Base-by-base conservation (phyloP, 2,113 vertebrate genomes). In the Neotragus pygmaeus region DNA sequence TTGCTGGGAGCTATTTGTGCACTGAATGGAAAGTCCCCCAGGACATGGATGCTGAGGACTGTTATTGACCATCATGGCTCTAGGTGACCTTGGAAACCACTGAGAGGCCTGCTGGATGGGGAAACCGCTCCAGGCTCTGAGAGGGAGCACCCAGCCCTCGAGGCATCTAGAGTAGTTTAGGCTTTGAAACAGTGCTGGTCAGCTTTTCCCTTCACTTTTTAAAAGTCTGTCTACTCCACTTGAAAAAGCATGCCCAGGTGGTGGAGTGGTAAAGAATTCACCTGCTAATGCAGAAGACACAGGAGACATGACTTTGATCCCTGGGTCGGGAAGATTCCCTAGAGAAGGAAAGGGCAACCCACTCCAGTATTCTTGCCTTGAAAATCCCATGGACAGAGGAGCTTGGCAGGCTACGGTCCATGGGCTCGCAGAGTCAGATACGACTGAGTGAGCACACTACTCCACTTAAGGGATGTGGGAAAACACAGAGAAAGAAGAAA, bases 31-130 rank as follows among this genome's bases (percentile, higher is more conserved):
- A 75, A 28, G 75, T 14, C 1, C 23, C 60, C 77, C 36, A 14
- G n/a, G 55, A 87, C 43, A 25, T 14, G 3, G n/a, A n/a, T n/a
- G 51, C 19, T 9, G 16, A 51, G n/a, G 51, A 55, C 27, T 13
- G 6, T 49, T 23, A 60, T 6, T 17, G 28, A 49, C 70, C 3
- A 0, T 30, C 2, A 23, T 1, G 3, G 10, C 30, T 39, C 25
- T 47, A 25, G 6, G 6, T 6, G 23, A 62, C 60, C 53, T 55
- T 39, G 21, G 25, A 2, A 25, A 83, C 55, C 47, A 53, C 7
- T 7, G 43, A 66, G 86, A 49, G 49, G 57, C 28, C 77, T 33
- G 39, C 10, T 23, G 25, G 6, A 19, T 17, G 2, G 11, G 15
- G 62, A 43, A 53, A 28, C n/a, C 3, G 2, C 39, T 57, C 80